Base-by-base conservation (phyloP, 2,888 invertebrate species). In the Capitulum mitella region DNA sequence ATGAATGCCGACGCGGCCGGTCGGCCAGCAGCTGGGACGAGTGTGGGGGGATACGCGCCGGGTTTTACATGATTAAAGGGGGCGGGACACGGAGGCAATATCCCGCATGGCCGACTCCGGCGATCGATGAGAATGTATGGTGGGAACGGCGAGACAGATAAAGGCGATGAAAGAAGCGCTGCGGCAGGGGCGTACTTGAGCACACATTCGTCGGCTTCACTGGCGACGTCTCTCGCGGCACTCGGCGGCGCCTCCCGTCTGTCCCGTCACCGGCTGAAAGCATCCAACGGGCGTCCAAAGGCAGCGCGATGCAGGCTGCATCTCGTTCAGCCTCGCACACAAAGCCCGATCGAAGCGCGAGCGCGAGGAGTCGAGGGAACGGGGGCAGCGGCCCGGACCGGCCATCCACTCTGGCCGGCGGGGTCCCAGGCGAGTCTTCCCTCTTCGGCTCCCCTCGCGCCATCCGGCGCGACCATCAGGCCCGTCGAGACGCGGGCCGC, bases 31-130 rank as follows among this genome's bases (percentile, higher is more conserved):
- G 70, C 70, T 70, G 70, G 10, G 26, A 5, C 64, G 14, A 34
- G 22, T 37, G 70, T 70, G 37, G 70, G 70, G 70, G 70, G 40
- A 70, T 26, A 70, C 70, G 70, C 70, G 26, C 26, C 40, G 70
- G 22, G 37, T 70, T 70, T 70, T n/a, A 37, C 70, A 29, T 70
- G 37, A 70, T 70, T 70, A 26, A 70, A 70, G 70, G 70, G 40
- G 70, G 70, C 70, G 70, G 64, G 37, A 37, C 70, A 26, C 40
- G 37, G 22, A 8, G 6, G 34, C 70, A 70, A 70, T 70, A 70
- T 40, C 70, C 8, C 37, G 37, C 70, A 22, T 70, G 70, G 70
- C 37, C 16, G 70, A 3, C 26, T 40, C 70, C 37, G 22, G 8
- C 70, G 70, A 58, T 37, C 70, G 70, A 10, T 64, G 29, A 64